These are phyloP conservation scores for Aphidius colemani DNA, from an alignment of 2,888 invertebrate genomes.

Conservation along the genomic window DNA sequence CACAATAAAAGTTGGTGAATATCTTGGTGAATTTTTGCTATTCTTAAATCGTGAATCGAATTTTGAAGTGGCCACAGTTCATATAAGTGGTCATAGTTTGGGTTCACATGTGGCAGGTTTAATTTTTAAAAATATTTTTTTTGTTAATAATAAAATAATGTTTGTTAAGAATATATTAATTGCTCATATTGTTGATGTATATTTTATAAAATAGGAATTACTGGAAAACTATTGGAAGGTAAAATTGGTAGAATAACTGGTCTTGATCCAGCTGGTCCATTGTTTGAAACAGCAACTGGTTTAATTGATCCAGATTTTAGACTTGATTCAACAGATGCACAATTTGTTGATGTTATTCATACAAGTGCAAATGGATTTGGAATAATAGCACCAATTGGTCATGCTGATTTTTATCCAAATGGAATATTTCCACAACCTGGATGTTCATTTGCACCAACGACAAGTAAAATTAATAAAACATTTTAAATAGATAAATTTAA, in stretches of 20 bases:
- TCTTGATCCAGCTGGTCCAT: slow-evolving; percentile 62
- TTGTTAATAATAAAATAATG: too few species aligned
- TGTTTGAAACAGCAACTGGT: slow-evolving; percentile 57
- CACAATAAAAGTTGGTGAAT: slow-evolving; percentile 48
- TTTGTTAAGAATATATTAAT: too few species aligned
- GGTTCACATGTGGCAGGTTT: slow-evolving; percentile 47
- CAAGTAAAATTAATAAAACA: slow-evolving; percentile 37
- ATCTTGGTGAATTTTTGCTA: slow-evolving; percentile 46
- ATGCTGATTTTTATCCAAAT: slow-evolving; percentile 61
- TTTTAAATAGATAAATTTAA: not conserved
- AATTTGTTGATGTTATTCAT: slow-evolving; percentile 63
- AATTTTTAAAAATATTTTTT: too few species aligned
- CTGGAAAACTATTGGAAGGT: slow-evolving; percentile 44
- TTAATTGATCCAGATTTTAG: slow-evolving; percentile 58
- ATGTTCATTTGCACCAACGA: slow-evolving; percentile 46
- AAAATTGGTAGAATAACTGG: slow-evolving; percentile 48
- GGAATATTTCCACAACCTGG: slow-evolving; percentile 49
- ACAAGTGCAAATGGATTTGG: slow-evolving; percentile 62
- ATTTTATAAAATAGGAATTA: slow-evolving; percentile 20
- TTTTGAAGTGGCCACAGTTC: slow-evolving; percentile 49
- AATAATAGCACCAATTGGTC: slow-evolving; percentile 60
- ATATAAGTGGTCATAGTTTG: slow-evolving; percentile 45
- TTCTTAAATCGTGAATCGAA: slow-evolving; percentile 50
- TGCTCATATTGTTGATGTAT: too few species aligned
- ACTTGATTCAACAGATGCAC: slow-evolving; percentile 61